Conservation (phyloP, 2,888 invertebrate species). For the Cartodere bifasciata region DNA sequence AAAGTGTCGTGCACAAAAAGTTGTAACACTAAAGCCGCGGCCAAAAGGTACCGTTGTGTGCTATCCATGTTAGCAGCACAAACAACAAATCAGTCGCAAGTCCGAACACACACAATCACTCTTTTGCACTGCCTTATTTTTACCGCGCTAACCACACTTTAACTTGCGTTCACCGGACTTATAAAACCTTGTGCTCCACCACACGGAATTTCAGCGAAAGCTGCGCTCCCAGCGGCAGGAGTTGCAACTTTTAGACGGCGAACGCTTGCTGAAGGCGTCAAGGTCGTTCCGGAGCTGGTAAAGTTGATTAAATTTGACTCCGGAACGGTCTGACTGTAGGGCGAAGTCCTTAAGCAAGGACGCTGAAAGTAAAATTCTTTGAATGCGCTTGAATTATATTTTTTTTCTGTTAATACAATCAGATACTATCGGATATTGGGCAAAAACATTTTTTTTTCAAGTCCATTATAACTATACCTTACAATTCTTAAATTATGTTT, state of each 20-base stretch:
- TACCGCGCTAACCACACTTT: slow-evolving; percentile 46
- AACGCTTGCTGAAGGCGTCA: slow-evolving; percentile 16
- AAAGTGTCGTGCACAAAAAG: slow-evolving; percentile 13
- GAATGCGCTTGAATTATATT: too few relatives aligned
- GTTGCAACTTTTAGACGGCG: slow-evolving; percentile 12
- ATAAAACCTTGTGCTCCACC: slow-evolving; percentile 50
- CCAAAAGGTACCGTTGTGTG: slow-evolving; percentile 17
- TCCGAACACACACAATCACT: slow-evolving; percentile 22
- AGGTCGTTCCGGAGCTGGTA: slow-evolving; percentile 15
- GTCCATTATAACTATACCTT: too few relatives aligned
- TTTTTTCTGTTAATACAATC: too few relatives aligned
- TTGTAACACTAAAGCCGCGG: slow-evolving; percentile 13
- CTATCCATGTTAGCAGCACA: slow-evolving; percentile 15
- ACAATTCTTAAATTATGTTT: too few relatives aligned
- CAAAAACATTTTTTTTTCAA: too few relatives aligned
- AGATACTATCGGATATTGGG: too few relatives aligned
- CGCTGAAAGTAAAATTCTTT: too few relatives aligned
- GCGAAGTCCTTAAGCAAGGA: slow-evolving; percentile 1
- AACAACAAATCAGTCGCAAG: slow-evolving; percentile 7
- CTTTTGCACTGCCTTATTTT: slow-evolving; percentile 40
- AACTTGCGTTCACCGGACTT: slow-evolving; percentile 45
- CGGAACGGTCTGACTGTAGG: too few relatives aligned
- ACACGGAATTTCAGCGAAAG: slow-evolving; percentile 19
- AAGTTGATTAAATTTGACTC: too few relatives aligned
- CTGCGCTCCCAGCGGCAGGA: slow-evolving; percentile 18